Percentiles rank a stretch among this genome's conserved stretches.
Conservation (phyloP, 2,797 vertebrate genomes). For the Chloroceryle amazona region DNA sequence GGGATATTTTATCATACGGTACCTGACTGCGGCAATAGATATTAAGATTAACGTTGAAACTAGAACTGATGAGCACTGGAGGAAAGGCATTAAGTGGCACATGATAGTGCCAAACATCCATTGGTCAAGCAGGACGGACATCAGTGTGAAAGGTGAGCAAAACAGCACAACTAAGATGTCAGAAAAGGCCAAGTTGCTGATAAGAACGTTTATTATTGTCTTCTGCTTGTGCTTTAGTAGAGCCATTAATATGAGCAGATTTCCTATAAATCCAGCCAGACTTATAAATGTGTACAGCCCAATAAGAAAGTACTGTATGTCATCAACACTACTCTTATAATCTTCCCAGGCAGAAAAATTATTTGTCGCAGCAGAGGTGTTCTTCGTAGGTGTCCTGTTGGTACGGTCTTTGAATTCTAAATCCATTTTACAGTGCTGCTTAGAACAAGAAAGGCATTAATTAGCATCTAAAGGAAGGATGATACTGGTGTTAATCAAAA, state of each 20-base stretch:
- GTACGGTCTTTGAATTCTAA: constrained; percentile 69
- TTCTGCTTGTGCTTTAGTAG: constrained; percentile 83
- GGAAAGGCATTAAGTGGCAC: constrained; percentile 87
- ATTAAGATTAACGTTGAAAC: constrained; percentile 87
- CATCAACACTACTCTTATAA: constrained; percentile 84
- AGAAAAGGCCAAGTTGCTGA: constrained; percentile 86
- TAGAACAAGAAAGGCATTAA: constrained; percentile 60
- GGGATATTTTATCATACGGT: constrained; percentile 86
- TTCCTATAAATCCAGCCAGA: constrained; percentile 85
- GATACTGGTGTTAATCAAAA: background rate
- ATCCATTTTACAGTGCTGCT: constrained; percentile 83
- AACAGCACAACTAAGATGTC: constrained; percentile 87
- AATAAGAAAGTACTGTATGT: constrained; percentile 87
- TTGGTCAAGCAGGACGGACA: constrained; percentile 83
- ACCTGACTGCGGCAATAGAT: constrained; percentile 86
- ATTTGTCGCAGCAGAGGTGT: constrained; percentile 66
- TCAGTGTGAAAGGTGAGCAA: constrained; percentile 86
- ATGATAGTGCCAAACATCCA: constrained; percentile 86
- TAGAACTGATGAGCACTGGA: constrained; percentile 85
- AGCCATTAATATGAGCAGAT: constrained; percentile 83
- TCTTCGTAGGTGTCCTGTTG: constrained; percentile 76
- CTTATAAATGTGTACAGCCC: constrained; percentile 86
- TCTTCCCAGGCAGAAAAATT: constrained; percentile 85
- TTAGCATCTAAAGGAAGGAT: constrained; percentile 44
- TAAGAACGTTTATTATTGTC: constrained; percentile 85